Base-by-base conservation (phyloP, 2,113 vertebrate genomes). In the Tyto alba region DNA sequence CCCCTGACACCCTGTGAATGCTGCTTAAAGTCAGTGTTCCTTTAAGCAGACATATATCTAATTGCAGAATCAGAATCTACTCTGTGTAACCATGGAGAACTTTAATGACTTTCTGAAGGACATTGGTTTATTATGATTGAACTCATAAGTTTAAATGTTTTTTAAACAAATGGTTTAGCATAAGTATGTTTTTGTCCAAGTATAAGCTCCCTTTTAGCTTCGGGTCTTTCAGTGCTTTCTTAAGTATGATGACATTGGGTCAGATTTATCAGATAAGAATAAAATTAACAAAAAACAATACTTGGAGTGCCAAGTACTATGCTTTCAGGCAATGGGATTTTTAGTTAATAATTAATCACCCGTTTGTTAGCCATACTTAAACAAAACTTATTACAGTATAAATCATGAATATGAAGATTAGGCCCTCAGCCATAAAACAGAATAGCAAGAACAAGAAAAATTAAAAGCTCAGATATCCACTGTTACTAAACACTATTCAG, bases 181-280 rank as follows among this genome's bases (percentile, higher is more conserved):
- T 86, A 96, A 93, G 68, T 81, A 89, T 84, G 48, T 53, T 96
- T 96, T 90, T 78, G 56, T 95, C 52, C 83, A 87, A 89, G 60
- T 56, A 86, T 26, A 90, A 36, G 15, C 34, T 86, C 2, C 0
- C n/a, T 91, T 97, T 91, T 60, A 87, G 69, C 71, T 95, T 82
- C 2, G 0, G 18, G 45, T 84, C 68, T 90, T 86, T 75, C 85
- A 75, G 30, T 81, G 64, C 64, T 95, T 94, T 92, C 75, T 92
- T 83, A 93, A 93, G 56, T 75, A 52, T 89, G 68, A 73, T 85
- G 84, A 79, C 81, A 86, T 78, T 83, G 71, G 56, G 73, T 95
- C 80, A 89, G 83, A 92, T 96, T 89, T 90, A 90, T 68, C 90
- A 96, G 90, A 94, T 95, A 94, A 94, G 85, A 86, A 86, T 84